Conservation (phyloP, 2,113 vertebrate species). For the Phylloscopus whistleri region DNA sequence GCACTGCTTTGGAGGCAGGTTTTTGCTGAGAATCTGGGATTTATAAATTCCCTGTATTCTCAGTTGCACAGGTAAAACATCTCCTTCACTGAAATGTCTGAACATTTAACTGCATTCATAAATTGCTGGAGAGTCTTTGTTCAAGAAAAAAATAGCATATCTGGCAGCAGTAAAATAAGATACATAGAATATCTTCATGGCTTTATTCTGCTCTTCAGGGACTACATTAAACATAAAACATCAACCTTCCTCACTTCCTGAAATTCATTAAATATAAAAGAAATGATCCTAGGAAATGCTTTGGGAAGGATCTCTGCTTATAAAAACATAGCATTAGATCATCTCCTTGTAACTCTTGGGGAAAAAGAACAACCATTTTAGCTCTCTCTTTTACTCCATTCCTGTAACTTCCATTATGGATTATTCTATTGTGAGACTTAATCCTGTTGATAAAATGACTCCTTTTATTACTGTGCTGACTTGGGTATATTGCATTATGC, state of each 20-base stretch:
- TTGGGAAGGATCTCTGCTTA: neutral
- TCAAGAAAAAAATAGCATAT: neutral
- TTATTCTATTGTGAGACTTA: conserved; percentile 49
- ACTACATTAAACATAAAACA: neutral
- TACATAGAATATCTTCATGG: neutral
- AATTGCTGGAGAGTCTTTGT: neutral
- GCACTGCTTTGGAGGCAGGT: neutral
- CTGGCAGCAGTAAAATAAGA: neutral
- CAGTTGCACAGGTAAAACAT: neutral
- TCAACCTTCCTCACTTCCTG: neutral
- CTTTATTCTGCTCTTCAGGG: neutral
- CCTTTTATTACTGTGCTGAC: neutral
- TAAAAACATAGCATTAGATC: conserved; percentile 5
- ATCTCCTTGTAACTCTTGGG: neutral
- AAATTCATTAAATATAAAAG: conserved; percentile 2
- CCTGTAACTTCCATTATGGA: conserved; percentile 15
- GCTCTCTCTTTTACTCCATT: neutral
- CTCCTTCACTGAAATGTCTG: neutral
- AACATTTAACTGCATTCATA: neutral
- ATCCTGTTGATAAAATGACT: conserved; percentile 51
- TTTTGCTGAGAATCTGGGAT: neutral
- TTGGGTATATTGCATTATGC: conserved; percentile 7
- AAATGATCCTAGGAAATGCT: conserved; percentile 6
- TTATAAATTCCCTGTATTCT: neutral
- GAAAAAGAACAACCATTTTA: neutral